Conservation (phyloP, 2,888 invertebrate genomes). For the Agrenia bidenticulata region DNA sequence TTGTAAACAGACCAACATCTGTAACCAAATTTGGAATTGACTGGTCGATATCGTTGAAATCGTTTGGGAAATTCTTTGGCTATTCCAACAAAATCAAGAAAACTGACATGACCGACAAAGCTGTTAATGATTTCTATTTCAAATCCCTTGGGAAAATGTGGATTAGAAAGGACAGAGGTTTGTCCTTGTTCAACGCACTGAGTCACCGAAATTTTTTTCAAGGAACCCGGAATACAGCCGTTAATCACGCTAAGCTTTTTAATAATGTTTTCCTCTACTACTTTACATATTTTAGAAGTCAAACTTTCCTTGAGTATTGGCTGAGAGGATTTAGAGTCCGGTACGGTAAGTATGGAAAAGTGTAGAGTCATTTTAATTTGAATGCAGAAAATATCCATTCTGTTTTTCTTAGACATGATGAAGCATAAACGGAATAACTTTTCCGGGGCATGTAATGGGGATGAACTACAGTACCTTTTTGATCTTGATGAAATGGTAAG, state of each 20-base stretch:
- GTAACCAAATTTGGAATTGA: not conserved
- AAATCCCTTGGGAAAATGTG: not conserved
- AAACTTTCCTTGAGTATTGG: constrained; percentile 37
- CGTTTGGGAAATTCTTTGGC: not conserved
- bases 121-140: not conserved
- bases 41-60: too few species aligned
- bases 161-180: not conserved
- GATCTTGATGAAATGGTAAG: constrained; percentile 18
- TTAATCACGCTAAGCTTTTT: constrained; percentile 23
- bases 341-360: too few species aligned
- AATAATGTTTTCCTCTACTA: constrained; percentile 40
- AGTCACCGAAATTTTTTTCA: constrained; percentile 41
- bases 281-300: constrained; percentile 31
- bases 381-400: too few species aligned
- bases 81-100: not conserved
- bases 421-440: not conserved
- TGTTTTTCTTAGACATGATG: too few species aligned
- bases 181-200: not conserved
- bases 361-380: too few species aligned
- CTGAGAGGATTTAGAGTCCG: not conserved
- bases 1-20: too few species aligned
- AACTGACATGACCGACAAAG: not conserved
- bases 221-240: constrained; percentile 38
- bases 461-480: constrained; percentile 14
- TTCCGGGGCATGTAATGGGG: not conserved